Conservation (phyloP, 2,113 vertebrate species). For the Cyprinodon tularosa region DNA sequence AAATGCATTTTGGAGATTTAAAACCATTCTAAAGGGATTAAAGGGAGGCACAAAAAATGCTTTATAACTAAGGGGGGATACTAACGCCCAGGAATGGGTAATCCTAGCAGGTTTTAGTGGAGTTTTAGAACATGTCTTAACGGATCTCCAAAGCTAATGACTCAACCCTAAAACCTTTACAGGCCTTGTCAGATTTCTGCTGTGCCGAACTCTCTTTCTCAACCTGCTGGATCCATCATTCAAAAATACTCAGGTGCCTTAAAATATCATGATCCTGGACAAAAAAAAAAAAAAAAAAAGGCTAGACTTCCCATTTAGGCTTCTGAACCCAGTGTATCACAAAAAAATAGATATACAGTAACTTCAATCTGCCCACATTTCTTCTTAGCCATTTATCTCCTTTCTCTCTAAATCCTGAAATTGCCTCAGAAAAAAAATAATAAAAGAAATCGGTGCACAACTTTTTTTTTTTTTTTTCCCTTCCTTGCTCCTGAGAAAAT, state of each 20-base stretch:
- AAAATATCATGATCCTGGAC: constrained; percentile 58
- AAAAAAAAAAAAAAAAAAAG: constrained; percentile 42
- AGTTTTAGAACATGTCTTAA: constrained; percentile 62
- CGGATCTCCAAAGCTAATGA: constrained; percentile 67
- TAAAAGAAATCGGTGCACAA: constrained; percentile 81
- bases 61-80: constrained; percentile 26
- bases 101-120: constrained; percentile 44
- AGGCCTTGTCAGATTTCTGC: constrained; percentile 64
- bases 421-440: constrained; percentile 86
- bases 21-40: constrained; percentile 30
- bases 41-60: constrained; percentile 26
- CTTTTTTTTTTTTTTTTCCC: constrained; percentile 76
- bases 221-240: constrained; percentile 69
- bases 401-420: constrained; percentile 97
- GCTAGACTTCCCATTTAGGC: constrained; percentile 62
- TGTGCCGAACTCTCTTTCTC: constrained; percentile 38
- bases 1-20: constrained; percentile 24
- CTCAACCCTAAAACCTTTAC: constrained; percentile 69
- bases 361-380: constrained; percentile 83
- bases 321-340: constrained; percentile 75
- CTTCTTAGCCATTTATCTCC: constrained; percentile 91
- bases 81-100: constrained; percentile 23
- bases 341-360: constrained; percentile 75
- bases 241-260: constrained; percentile 66
- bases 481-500: constrained; percentile 84